phyloP scores from a whole-genome alignment of 2,888 invertebrate genomes.

The Drosophila paranaensis region DNA sequence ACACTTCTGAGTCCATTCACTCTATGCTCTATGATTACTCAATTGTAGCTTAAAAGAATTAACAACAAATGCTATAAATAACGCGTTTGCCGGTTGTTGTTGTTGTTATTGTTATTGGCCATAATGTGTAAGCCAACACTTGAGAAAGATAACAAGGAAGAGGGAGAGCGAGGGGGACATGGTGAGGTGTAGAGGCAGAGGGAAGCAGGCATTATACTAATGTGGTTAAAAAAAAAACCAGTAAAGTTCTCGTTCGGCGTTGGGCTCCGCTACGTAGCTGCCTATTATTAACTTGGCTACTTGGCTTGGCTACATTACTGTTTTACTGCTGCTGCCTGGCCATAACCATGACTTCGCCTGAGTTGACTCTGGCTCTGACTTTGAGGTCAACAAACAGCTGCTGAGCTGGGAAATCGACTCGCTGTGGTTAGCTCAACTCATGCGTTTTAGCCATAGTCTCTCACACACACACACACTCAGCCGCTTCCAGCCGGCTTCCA shows the following conservation, averaged over 20 bases:
- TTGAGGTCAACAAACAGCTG: slow-evolving; percentile 85
- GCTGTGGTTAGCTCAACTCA: slow-evolving; percentile 76
- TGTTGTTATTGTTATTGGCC: slow-evolving; percentile 30
- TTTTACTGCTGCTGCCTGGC: slow-evolving; percentile 70
- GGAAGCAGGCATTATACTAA: slow-evolving; percentile 1
- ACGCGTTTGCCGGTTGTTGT: slow-evolving; percentile 62
- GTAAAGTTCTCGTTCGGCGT: slow-evolving; percentile 71
- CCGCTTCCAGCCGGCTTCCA: slow-evolving; percentile 62
- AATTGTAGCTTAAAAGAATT: slow-evolving; percentile 71
- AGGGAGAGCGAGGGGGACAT: not conserved
- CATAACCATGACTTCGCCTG: slow-evolving; percentile 81
- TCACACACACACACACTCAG: slow-evolving; percentile 1
- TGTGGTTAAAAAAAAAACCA: slow-evolving; percentile 50
- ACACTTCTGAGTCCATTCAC: slow-evolving; percentile 71
- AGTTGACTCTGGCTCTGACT: slow-evolving; percentile 51
- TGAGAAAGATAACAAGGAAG: slow-evolving; percentile 12
- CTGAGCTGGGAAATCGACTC: slow-evolving; percentile 65
- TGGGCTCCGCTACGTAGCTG: slow-evolving; percentile 29
- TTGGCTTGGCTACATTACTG: slow-evolving; percentile 55
- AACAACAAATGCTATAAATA: slow-evolving; percentile 73
- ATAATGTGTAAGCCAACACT: slow-evolving; percentile 69
- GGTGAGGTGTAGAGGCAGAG: not conserved
- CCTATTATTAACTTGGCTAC: slow-evolving; percentile 79
- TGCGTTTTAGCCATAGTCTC: slow-evolving; percentile 59
- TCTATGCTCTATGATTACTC: slow-evolving; percentile 67